Evolutionary conservation across 2,888 invertebrate species (phyloP), one percentile per base, ranked within the genome.

Genomic region (Agrotis puta): DNA sequence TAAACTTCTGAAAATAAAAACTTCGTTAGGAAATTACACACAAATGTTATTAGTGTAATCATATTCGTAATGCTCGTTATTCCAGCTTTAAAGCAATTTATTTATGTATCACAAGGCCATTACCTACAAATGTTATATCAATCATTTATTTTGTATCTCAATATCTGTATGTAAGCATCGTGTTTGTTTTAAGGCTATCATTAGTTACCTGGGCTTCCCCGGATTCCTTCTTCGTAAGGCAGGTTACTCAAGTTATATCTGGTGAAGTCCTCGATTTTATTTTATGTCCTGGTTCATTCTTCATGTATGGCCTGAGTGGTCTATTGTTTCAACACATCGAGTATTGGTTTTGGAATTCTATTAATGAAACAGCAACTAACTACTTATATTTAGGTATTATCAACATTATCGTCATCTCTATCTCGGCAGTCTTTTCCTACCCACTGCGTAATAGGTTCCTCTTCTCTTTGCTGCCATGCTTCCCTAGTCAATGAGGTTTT

Each of bases 201-300:
- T 43, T 18, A 18, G 5, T 33, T 22, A 45, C 22, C 20, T 0
- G 56, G 56, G 13, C 6, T 56, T 71, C 54, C 71, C 63, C 63
- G 48, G 54, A 43, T 45, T 16, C n/a, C 3, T 16, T 56, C 16
- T 1, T 63, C 4, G 20, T 39, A 39, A 14, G 33, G 9, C n/a
- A 18, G 14, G 16, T 43, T 7, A 16, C 20, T 39, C 7, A 54
- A 47, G 14, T 47, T 18, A 22, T 48, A 33, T 48, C 13, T 20
- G 48, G 71, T 39, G 16, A 61, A 70, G 24, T 39, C 24, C 59
- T 39, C 14, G 1, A 3, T 48, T 27, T 13, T n/a, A 2, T 20
- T 22, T 27, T 3, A 50, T 39, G 1, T 27, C 16, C 22, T 14
- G 13, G 14, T 22, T 33, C 16, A n/a, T 22, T 47, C 20, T 43